Conservation (phyloP, 2,888 invertebrate species). For the Saturnia pavonia region DNA sequence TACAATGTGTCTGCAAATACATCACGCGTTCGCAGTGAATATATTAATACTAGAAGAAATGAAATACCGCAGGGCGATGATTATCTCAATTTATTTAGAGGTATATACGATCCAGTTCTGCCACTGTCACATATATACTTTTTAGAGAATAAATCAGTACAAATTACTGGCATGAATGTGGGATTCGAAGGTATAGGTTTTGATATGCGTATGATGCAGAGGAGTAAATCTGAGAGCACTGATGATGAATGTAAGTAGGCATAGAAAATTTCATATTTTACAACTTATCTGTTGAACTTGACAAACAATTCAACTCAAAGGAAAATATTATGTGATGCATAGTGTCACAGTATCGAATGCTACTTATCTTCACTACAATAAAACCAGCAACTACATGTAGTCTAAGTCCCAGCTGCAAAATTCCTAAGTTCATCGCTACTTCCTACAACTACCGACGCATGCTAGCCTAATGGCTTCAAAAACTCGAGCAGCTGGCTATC, state of each 20-base stretch:
- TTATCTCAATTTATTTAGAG: conserved; percentile 52
- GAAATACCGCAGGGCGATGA: conserved; percentile 48
- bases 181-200: conserved; percentile 49
- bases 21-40: neutral
- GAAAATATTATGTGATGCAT: too few relatives aligned
- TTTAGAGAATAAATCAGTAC: conserved; percentile 53
- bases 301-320: neutral
- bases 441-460: too few relatives aligned
- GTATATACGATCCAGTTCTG: conserved; percentile 27
- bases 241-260: conserved; percentile 50
- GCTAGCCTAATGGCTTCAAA: too few relatives aligned
- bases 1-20: neutral
- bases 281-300: neutral
- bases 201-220: conserved; percentile 35
- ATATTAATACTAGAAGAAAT: neutral
- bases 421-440: too few relatives aligned
- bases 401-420: too few relatives aligned
- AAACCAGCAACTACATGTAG: too few relatives aligned
- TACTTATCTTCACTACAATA: too few relatives aligned
- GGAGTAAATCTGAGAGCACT: conserved; percentile 30
- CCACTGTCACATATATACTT: conserved; percentile 31
- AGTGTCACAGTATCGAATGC: too few relatives aligned
- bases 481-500: too few relatives aligned
- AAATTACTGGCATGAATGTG: conserved; percentile 39
- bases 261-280: neutral